phyloP scores from a whole-genome alignment of 2,888 invertebrate genomes.

The Ferrisia virgata region DNA sequence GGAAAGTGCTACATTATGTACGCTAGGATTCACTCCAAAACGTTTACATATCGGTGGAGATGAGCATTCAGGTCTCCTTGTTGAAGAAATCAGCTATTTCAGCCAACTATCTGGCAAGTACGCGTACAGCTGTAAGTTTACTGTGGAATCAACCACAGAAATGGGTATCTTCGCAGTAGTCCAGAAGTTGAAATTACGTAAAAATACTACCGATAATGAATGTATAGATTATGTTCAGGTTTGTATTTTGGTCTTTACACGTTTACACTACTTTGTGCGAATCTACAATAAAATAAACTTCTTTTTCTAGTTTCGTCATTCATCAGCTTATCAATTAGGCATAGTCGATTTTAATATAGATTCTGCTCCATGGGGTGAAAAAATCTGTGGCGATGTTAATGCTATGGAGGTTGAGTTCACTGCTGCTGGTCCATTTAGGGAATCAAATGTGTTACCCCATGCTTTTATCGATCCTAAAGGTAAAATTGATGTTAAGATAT shows the following conservation, averaged over 20 bases:
- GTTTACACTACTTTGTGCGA: background rate
- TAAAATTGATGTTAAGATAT: constrained; percentile 55
- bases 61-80: constrained; percentile 51
- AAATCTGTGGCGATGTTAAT: constrained; percentile 49
- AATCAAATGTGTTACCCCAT: constrained; percentile 48
- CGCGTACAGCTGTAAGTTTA: constrained; percentile 53
- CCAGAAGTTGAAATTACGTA: constrained; percentile 56
- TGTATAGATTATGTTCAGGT: constrained; percentile 58
- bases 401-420: constrained; percentile 44
- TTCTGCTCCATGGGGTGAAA: constrained; percentile 50
- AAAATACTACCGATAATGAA: constrained; percentile 52
- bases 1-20: constrained; percentile 48
- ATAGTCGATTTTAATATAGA: constrained; percentile 51
- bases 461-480: constrained; percentile 52
- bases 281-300: background rate
- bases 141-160: constrained; percentile 51
- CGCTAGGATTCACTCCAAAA: constrained; percentile 34
- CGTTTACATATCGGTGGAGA: constrained; percentile 49
- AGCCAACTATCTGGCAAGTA: constrained; percentile 50
- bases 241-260: constrained; percentile 32
- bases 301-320: constrained; percentile 50
- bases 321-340: constrained; percentile 52
- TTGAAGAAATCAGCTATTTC: constrained; percentile 51
- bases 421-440: constrained; percentile 41
- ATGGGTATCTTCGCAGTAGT: constrained; percentile 57